These are phyloP conservation scores for Mixornis gularis DNA, from an alignment of 2,113 vertebrate genomes.

Conservation along the genomic window DNA sequence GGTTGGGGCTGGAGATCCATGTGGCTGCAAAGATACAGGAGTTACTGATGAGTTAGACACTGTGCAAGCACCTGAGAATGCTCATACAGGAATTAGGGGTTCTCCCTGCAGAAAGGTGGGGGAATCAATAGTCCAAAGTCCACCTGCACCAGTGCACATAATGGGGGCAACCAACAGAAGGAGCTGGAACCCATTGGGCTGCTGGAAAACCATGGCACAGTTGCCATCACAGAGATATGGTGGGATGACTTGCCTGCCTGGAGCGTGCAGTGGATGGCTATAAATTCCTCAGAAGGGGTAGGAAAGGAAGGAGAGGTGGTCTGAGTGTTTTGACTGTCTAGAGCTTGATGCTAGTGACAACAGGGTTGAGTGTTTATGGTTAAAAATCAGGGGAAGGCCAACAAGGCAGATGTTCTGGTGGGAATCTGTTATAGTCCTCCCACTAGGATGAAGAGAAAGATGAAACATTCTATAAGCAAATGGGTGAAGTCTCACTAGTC, in stretches of 20 bases:
- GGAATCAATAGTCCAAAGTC: too few species aligned
- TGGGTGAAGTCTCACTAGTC: background rate
- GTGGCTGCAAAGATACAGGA: background rate
- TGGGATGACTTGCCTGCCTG: background rate
- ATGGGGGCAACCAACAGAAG: background rate
- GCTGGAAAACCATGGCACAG: background rate
- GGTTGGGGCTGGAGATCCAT: background rate
- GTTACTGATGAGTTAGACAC: background rate
- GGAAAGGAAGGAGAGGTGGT: background rate
- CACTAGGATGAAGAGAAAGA: background rate
- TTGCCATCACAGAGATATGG: background rate
- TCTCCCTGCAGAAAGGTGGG: background rate
- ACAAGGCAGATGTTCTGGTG: background rate
- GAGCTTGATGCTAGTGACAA: background rate
- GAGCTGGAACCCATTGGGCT: background rate
- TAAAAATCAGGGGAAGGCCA: background rate
- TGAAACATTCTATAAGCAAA: background rate
- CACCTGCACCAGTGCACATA: background rate
- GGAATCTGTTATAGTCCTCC: background rate
- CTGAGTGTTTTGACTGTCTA: background rate
- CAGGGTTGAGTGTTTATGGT: background rate
- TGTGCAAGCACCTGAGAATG: background rate
- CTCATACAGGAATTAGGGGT: rapidly evolving
- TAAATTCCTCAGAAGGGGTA: background rate
- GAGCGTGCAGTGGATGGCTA: background rate